A percentile compares a stretch with the other conserved stretches of the same genome.
Evolutionary conservation across 2,797 vertebrate genomes (phyloP).

Genomic region (Neomorphus geoffroyi): DNA sequence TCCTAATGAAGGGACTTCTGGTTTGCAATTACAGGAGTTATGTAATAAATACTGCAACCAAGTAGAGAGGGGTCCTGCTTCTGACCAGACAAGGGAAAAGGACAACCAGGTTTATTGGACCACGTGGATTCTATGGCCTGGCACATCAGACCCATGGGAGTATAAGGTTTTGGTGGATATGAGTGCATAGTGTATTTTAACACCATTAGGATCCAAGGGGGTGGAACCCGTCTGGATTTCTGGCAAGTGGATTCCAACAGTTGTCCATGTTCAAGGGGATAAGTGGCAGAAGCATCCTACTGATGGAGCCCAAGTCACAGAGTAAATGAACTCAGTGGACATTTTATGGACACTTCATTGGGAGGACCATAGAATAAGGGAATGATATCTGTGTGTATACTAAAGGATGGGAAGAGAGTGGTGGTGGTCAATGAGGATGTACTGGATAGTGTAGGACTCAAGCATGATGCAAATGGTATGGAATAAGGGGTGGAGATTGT

Average conservation of each 20-base stretch:
- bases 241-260: not conserved
- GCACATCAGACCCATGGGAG: not conserved
- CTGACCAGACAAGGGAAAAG: not conserved
- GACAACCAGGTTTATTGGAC: not conserved
- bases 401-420: not conserved
- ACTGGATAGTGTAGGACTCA: not conserved
- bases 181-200: not conserved
- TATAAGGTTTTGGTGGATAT: not conserved
- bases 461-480: not conserved
- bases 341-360: too few species aligned
- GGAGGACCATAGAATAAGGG: too few species aligned
- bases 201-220: not conserved
- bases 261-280: not conserved
- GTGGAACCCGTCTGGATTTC: not conserved
- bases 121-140: not conserved
- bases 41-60: not conserved
- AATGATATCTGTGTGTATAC: not conserved
- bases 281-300: not conserved
- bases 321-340: too few species aligned
- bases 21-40: not conserved
- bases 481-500: not conserved
- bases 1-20: not conserved
- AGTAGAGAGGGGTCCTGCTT: not conserved
- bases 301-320: too few species aligned
- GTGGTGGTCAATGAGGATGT: not conserved